A percentile compares a stretch with the other conserved stretches of the same genome.
Evolutionary conservation across 2,888 invertebrate genomes (phyloP).

Genomic region (Drosophila eohydei): DNA sequence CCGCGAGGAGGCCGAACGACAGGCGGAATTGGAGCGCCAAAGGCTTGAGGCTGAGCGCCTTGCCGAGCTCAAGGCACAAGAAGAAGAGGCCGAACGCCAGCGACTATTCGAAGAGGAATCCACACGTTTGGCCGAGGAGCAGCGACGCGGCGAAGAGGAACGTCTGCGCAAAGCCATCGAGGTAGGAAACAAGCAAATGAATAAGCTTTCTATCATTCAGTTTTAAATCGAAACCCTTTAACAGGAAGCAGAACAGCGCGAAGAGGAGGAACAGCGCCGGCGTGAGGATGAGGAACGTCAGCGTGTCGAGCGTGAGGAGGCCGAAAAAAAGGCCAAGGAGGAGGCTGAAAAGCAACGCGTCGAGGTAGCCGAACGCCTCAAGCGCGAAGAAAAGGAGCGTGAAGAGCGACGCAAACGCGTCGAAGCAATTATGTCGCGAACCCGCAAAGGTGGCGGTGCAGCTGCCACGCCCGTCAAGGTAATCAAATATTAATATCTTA

Average conservation of each 20-base stretch:
- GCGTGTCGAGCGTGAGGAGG: constrained; percentile 90
- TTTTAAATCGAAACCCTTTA: neutral
- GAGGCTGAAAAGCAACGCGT: constrained; percentile 93
- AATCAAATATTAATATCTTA: neutral
- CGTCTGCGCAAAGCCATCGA: constrained; percentile 93
- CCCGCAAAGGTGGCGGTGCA: constrained; percentile 86
- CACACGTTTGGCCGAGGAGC: constrained; percentile 90
- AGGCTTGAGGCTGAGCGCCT: constrained; percentile 90
- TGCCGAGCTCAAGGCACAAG: constrained; percentile 89
- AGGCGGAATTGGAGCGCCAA: constrained; percentile 93
- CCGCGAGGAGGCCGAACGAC: constrained; percentile 95
- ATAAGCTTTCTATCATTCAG: neutral
- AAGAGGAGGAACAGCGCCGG: constrained; percentile 91
- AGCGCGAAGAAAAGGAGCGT: constrained; percentile 95
- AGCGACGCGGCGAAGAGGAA: constrained; percentile 93
- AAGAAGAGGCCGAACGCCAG: constrained; percentile 93
- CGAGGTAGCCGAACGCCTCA: constrained; percentile 93
- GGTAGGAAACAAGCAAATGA: constrained; percentile 83
- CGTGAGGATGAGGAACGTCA: constrained; percentile 88
- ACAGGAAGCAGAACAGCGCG: constrained; percentile 90
- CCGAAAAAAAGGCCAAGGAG: constrained; percentile 92
- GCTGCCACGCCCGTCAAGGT: constrained; percentile 83
- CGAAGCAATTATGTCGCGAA: constrained; percentile 96
- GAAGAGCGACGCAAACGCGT: constrained; percentile 94
- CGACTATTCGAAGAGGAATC: constrained; percentile 92